Conservation (phyloP, 2,888 invertebrate species). For the Microchrysa polita region DNA sequence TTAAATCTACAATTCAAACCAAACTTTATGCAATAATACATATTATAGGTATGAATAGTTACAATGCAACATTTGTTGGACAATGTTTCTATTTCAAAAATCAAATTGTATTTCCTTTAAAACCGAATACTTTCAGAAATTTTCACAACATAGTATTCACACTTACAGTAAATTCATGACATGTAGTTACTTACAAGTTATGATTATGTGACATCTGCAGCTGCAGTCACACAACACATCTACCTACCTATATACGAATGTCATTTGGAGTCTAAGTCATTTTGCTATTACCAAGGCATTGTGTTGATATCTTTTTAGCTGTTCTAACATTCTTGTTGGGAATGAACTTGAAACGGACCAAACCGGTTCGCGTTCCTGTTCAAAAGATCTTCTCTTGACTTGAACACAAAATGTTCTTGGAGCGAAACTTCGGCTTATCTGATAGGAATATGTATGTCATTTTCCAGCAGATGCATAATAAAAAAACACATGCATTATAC, state of each 20-base stretch:
- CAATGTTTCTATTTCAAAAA: no score
- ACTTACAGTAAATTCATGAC: neutral
- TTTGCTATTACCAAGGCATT: slow-evolving; percentile 13
- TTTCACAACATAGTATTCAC: neutral
- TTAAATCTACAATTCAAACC: no score
- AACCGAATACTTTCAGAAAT: neutral
- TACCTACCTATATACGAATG: neutral
- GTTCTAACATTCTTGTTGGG: slow-evolving; percentile 25
- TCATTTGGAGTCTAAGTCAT: slow-evolving; percentile 10
- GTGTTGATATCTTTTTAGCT: slow-evolving; percentile 8
- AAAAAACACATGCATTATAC: neutral
- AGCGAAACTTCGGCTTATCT: slow-evolving; percentile 6
- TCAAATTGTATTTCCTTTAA: no score
- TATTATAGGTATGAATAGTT: no score
- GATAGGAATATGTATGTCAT: no score
- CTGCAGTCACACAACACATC: no score
- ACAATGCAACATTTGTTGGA: no score
- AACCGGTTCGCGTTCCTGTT: slow-evolving; percentile 36
- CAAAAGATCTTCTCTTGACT: slow-evolving; percentile 37
- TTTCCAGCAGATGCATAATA: slow-evolving; percentile 13
- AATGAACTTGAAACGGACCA: slow-evolving; percentile 38
- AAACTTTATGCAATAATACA: no score
- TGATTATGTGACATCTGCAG: no score
- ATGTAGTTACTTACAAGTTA: no score
- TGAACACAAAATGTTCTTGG: slow-evolving; percentile 20